Percentiles rank a stretch among this genome's conserved stretches.
phyloP scores from a whole-genome alignment of 1,140 invertebrate species.

The Drosophila pectinifera region DNA sequence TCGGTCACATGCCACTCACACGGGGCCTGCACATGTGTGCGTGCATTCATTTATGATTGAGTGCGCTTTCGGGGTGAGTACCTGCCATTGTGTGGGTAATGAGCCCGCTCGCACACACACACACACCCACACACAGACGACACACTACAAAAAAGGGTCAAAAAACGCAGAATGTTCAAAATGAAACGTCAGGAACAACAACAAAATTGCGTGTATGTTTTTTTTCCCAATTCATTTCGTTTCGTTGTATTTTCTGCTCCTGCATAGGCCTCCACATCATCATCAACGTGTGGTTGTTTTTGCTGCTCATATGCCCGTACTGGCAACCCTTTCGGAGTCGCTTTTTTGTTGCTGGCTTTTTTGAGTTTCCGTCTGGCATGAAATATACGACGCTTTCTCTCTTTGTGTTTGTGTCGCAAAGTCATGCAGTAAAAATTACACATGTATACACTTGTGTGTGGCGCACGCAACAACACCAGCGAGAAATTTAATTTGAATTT shows the following conservation, averaged over 20 bases:
- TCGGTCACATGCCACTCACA: conserved; percentile 71
- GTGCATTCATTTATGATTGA: conserved; percentile 74
- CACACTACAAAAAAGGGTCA: conserved; percentile 44
- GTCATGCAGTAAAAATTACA: conserved; percentile 61
- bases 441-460: conserved; percentile 22
- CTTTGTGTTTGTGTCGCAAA: conserved; percentile 55
- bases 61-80: conserved; percentile 47
- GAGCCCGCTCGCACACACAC: conserved; percentile 26
- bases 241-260: conserved; percentile 1
- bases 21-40: conserved; percentile 45
- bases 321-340: conserved; percentile 59
- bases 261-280: conserved; percentile 71
- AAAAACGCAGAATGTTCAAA: conserved; percentile 64
- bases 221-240: conserved; percentile 17
- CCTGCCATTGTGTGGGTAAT: conserved; percentile 38
- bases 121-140: not conserved
- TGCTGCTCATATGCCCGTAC: conserved; percentile 25
- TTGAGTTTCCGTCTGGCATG: conserved; percentile 71
- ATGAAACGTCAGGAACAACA: conserved; percentile 63
- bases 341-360: conserved; percentile 53
- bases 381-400: conserved; percentile 61
- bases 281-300: conserved; percentile 44
- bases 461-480: conserved; percentile 44
- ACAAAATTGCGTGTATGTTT: conserved; percentile 57
- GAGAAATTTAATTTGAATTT: conserved; percentile 81